Evolutionary conservation across 92 coral and sea anemone species (phyloP).

Genomic region (Zoanthus sociatus): DNA sequence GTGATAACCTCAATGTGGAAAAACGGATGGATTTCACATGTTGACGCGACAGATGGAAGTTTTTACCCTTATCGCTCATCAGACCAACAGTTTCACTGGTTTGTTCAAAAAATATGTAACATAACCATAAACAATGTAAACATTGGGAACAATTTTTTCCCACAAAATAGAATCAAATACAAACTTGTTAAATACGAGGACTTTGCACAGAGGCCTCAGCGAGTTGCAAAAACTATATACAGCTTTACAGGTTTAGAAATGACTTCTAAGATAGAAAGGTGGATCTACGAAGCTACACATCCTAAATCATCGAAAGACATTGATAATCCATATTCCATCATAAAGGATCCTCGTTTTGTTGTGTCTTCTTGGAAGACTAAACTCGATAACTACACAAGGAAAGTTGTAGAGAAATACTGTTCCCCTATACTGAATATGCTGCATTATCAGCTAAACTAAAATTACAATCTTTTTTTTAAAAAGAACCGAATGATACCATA

Average conservation of each 20-base stretch:
- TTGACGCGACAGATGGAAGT: background rate
- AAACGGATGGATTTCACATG: conserved; percentile 21
- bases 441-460: background rate
- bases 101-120: conserved; percentile 35
- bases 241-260: conserved; percentile 12
- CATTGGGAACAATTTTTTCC: background rate
- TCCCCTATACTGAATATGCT: conserved; percentile 10
- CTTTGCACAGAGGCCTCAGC: conserved; percentile 23
- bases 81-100: conserved; percentile 22
- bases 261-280: conserved; percentile 18
- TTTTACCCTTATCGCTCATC: conserved; percentile 3
- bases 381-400: conserved; percentile 19
- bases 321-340: conserved; percentile 33
- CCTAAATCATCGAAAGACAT: background rate
- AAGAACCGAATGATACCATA: too few species aligned
- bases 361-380: background rate
- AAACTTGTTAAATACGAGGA: conserved; percentile 30
- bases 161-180: conserved; percentile 1
- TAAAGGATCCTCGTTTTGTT: conserved; percentile 23
- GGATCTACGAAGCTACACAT: conserved; percentile 37
- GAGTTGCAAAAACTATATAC: conserved; percentile 8
- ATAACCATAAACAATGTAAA: conserved; percentile 10
- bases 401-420: conserved; percentile 34
- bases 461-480: too few species aligned
- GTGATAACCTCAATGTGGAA: conserved; percentile 39